phyloP scores from a whole-genome alignment of 2,888 invertebrate species.

The Euplexia lucipara region DNA sequence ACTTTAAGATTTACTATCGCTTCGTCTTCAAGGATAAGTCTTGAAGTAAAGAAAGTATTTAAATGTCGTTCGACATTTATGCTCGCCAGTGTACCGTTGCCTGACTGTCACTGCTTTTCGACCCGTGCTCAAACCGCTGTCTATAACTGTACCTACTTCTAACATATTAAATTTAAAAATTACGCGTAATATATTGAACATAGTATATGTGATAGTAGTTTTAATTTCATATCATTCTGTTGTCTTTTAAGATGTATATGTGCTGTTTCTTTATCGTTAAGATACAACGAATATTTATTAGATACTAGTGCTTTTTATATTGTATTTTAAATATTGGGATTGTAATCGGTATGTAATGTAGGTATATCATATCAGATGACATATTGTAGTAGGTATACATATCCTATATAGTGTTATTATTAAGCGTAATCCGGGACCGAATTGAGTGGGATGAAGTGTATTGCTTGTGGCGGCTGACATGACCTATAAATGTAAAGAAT shows the following conservation, averaged over 20 bases:
- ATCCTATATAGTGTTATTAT: constrained; percentile 28
- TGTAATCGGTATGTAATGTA: constrained; percentile 43
- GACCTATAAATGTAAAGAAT: not conserved
- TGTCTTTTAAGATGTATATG: constrained; percentile 42
- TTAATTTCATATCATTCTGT: constrained; percentile 52
- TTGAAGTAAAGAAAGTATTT: constrained; percentile 16
- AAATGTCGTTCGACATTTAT: constrained; percentile 52
- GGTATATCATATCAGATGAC: constrained; percentile 46
- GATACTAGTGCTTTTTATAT: constrained; percentile 62
- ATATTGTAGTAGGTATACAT: constrained; percentile 55
- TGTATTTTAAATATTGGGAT: constrained; percentile 51
- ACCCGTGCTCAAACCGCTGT: constrained; percentile 60
- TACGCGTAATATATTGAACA: constrained; percentile 36
- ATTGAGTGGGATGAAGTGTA: constrained; percentile 36
- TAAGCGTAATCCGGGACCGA: constrained; percentile 27
- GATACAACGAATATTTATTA: constrained; percentile 72
- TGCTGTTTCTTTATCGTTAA: constrained; percentile 46
- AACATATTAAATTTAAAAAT: constrained; percentile 26
- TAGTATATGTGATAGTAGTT: constrained; percentile 67
- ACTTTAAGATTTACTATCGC: constrained; percentile 33
- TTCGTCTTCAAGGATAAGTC: constrained; percentile 24
- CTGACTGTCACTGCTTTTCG: constrained; percentile 63
- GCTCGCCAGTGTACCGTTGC: constrained; percentile 60
- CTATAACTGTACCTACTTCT: constrained; percentile 38
- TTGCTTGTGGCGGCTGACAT: constrained; percentile 18